Conservation (phyloP, 2,888 invertebrate species). For the Dolichopus griseipennis region DNA sequence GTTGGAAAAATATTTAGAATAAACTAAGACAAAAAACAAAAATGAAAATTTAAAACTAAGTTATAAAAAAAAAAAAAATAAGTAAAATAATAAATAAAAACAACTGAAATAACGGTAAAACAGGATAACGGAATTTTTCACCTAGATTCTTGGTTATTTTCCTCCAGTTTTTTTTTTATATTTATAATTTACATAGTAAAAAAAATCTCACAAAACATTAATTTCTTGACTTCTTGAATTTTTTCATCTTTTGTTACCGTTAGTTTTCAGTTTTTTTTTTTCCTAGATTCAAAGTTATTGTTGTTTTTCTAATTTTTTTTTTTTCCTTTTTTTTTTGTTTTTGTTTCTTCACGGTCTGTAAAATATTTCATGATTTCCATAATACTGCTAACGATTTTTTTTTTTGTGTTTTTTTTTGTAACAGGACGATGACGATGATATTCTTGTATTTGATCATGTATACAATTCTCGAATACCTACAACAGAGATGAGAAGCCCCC, state of each 20-base stretch:
- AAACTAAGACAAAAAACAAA: neutral
- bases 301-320: neutral
- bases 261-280: no score
- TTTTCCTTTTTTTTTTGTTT: no score
- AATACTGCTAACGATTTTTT: neutral
- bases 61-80: no score
- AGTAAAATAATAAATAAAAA: neutral
- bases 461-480: no score
- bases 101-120: neutral
- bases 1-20: neutral
- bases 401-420: no score
- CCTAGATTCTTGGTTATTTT: neutral
- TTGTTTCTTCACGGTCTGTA: no score
- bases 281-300: neutral
- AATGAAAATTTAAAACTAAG: neutral
- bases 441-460: no score
- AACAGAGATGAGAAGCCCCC: no score
- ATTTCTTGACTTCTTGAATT: neutral
- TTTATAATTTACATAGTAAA: neutral
- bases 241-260: neutral
- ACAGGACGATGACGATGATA: no score
- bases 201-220: neutral
- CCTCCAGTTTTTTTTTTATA: neutral
- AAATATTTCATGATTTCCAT: neutral
- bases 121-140: neutral